These are phyloP conservation scores for Chauna torquata DNA, from an alignment of 2,113 vertebrate genomes.

Conservation along the genomic window DNA sequence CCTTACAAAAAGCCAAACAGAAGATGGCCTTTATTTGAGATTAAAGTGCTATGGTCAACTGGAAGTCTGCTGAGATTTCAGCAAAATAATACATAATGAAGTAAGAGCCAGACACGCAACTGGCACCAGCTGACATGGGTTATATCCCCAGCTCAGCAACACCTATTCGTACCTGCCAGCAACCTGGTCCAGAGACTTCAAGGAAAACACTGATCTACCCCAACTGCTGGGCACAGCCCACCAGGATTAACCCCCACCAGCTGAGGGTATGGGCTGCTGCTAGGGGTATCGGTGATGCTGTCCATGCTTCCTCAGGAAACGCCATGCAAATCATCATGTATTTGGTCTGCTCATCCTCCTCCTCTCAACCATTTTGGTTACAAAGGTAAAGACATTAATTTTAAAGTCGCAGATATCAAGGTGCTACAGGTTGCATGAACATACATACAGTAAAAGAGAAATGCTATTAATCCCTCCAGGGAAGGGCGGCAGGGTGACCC, in stretches of 20 bases:
- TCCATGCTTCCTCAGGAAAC: neutral
- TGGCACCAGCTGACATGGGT: neutral
- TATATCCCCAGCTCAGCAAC: neutral
- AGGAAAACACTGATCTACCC: neutral
- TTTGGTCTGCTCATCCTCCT: neutral
- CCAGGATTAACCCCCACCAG: neutral
- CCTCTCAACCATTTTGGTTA: rapidly evolving
- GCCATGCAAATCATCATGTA: rapidly evolving
- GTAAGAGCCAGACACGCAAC: neutral
- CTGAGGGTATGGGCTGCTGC: neutral
- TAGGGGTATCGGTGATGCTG: neutral
- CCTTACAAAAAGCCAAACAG: neutral
- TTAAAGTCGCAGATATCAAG: neutral
- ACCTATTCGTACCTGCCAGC: neutral
- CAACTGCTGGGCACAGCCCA: neutral
- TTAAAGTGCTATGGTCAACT: neutral
- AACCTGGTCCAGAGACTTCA: neutral
- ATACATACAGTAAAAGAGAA: neutral
- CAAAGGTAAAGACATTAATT: neutral
- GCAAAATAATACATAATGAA: neutral
- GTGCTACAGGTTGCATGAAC: neutral
- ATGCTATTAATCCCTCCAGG: rapidly evolving
- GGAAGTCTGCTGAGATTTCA: neutral
- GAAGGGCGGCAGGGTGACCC: neutral
- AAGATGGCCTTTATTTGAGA: constrained; percentile 9